Conservation (phyloP, 2,888 invertebrate species). For the Ennomos quercinarius region DNA sequence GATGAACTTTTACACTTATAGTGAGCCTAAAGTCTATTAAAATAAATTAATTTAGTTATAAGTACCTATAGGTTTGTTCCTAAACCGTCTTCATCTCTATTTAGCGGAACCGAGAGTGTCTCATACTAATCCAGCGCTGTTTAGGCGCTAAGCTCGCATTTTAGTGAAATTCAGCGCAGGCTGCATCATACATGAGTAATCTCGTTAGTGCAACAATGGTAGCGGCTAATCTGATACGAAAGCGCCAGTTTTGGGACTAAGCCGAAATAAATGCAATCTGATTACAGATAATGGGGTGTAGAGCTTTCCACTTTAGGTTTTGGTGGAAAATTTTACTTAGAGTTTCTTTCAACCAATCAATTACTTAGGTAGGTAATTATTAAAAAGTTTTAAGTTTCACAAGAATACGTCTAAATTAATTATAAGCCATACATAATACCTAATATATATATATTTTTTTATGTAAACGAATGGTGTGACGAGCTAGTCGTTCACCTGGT, state of each 20-base stretch:
- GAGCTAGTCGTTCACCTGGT: too few species aligned
- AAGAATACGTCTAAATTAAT: too few species aligned
- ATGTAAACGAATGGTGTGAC: too few species aligned
- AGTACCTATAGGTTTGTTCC: too few species aligned
- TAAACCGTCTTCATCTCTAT: background rate
- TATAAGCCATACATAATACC: too few species aligned
- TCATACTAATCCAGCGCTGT: constrained; percentile 55
- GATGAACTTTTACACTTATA: too few species aligned
- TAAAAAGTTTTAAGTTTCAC: too few species aligned
- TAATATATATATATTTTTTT: too few species aligned
- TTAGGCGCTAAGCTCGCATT: constrained; percentile 63
- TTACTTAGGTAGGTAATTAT: too few species aligned
- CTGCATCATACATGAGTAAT: constrained; percentile 70
- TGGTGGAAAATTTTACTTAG: constrained; percentile 13
- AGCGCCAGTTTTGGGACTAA: constrained; percentile 47
- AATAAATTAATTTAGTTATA: too few species aligned
- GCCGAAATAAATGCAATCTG: constrained; percentile 51
- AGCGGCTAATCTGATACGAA: constrained; percentile 64
- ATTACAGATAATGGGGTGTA: constrained; percentile 46
- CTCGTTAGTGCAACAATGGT: constrained; percentile 70
- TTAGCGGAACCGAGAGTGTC: constrained; percentile 30
- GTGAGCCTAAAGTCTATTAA: too few species aligned
- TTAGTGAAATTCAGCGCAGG: constrained; percentile 63
- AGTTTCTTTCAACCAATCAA: too few species aligned
- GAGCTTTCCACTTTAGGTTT: constrained; percentile 32